A percentile compares a stretch with the other conserved stretches of the same genome.
Conservation (phyloP, 2,113 vertebrate genomes). For the Pseudorectes ferrugineus region DNA sequence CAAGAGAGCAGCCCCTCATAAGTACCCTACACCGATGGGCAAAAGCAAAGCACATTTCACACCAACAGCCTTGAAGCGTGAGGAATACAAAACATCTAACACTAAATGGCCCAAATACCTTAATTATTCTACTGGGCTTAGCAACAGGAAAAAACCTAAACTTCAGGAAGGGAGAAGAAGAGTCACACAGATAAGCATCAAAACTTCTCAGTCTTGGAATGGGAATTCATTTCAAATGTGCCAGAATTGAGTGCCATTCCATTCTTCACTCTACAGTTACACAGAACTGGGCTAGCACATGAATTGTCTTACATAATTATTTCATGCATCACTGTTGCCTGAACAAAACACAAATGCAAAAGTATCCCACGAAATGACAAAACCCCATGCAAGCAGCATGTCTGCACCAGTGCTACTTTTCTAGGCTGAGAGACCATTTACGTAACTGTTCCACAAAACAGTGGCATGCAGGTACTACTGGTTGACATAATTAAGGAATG, state of each 20-base stretch:
- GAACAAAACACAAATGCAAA: neutral
- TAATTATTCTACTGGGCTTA: neutral
- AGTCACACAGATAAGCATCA: neutral
- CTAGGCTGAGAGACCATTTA: neutral
- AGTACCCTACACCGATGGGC: neutral
- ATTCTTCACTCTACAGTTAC: neutral
- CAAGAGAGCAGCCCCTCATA: neutral
- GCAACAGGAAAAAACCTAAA: neutral
- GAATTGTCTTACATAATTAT: neutral
- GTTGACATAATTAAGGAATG: neutral
- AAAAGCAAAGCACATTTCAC: neutral
- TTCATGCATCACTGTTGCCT: neutral
- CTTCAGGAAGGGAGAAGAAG: neutral
- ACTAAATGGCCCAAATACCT: neutral
- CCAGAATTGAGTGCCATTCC: neutral
- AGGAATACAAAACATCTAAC: neutral
- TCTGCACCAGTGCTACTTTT: neutral
- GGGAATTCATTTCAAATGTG: neutral
- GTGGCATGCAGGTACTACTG: fast-evolving
- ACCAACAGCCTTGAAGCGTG: fast-evolving
- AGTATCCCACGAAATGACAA: neutral
- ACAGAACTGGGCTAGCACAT: fast-evolving
- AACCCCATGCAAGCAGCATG: neutral
- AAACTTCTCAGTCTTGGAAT: neutral
- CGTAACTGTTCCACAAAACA: neutral